A percentile compares a stretch with the other conserved stretches of the same genome.
Conservation (phyloP, 2,888 invertebrate genomes). For the Pherbina coryleti region DNA sequence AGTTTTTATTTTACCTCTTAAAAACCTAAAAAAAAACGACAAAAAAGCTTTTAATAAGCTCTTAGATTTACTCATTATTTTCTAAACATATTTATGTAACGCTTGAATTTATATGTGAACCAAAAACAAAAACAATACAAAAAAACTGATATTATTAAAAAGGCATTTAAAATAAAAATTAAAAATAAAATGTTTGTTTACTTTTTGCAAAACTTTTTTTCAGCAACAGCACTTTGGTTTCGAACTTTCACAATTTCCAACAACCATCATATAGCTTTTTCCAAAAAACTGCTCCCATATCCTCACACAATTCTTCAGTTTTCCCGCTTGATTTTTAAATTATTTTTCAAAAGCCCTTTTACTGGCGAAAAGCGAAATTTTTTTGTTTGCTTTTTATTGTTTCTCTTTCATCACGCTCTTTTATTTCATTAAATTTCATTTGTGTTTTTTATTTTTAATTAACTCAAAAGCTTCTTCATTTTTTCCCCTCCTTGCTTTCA, state of each 20-base stretch:
- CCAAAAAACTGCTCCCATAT: no score
- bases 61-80: neutral
- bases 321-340: constrained; percentile 7
- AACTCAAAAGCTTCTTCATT: no score
- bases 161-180: neutral
- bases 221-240: neutral
- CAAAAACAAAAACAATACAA: neutral
- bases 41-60: no score
- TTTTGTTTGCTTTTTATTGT: neutral
- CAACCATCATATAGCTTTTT: no score
- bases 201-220: constrained; percentile 34
- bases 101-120: neutral
- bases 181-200: neutral
- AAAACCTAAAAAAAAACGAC: no score
- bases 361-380: neutral
- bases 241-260: no score
- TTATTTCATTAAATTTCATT: constrained; percentile 20
- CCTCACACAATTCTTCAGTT: neutral
- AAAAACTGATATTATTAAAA: neutral
- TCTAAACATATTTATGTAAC: neutral
- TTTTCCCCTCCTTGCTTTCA: no score
- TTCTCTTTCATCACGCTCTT: neutral
- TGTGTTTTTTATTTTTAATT: neutral
- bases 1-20: no score
- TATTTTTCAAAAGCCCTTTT: neutral